Base-by-base conservation (phyloP, 2,888 invertebrate genomes). In the Catocala nupta region DNA sequence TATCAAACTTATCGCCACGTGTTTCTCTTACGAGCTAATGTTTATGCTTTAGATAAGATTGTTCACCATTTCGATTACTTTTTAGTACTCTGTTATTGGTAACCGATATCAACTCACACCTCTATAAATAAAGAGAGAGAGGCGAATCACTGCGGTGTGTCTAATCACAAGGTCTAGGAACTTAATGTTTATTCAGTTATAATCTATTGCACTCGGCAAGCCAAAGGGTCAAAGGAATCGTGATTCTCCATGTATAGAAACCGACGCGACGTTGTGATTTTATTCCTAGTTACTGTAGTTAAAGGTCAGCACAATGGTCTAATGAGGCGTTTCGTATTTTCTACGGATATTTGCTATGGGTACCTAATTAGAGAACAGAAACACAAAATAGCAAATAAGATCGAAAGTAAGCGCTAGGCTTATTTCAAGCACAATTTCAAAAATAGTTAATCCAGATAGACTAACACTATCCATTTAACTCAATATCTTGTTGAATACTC, bases 101-200 rank as follows among this genome's bases (percentile, higher is more conserved):
- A 50, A 16, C 55, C n/a, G 34, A 47, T 49, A 34, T 49, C 49
- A 49, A 12, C 1, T 55, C 11, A 51, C 59, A 58, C 45, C 59
- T 76, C 81, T 86, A 86, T 87, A 84, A 81, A 87, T 84, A 89
- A 83, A 85, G 83, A 84, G 83, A 82, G 86, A 86, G 83, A 84
- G 86, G 86, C 81, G 79, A 85, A 80, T 75, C 83, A 84, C 85
- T 82, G 80, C 78, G 67, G 68, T 58, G 54, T 66, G 44, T 59
- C 58, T 59, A 64, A 66, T 75, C 60, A 61, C 84, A 87, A 86
- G 88, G 86, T 81, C 85, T 82, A 81, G 70, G 67, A 71, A 75
- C 60, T 69, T 56, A 63, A 69, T 64, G 59, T 71, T 62, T 59
- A 73, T 70, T 72, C 51, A 52, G 36, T 54, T 65, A 39, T 57